A percentile compares a stretch with the other conserved stretches of the same genome.
These are phyloP conservation scores for Chesias legatella DNA, from an alignment of 2,888 invertebrate species.

Conservation along the genomic window DNA sequence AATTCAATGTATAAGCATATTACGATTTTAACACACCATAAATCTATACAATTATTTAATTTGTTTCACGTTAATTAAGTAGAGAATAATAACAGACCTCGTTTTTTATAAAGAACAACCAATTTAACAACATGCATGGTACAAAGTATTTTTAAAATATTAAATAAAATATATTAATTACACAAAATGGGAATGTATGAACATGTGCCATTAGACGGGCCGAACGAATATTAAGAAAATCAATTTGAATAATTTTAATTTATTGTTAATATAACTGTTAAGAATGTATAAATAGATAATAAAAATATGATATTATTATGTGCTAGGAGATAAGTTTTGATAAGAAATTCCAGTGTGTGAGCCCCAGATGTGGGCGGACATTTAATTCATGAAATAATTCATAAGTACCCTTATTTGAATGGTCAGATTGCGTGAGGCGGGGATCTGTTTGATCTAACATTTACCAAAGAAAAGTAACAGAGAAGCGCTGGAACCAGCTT, in stretches of 20 bases:
- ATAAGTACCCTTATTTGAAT: not conserved
- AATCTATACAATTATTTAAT: not conserved
- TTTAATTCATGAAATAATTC: too few relatives aligned
- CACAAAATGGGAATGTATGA: conserved; percentile 36
- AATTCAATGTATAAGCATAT: conserved; percentile 1
- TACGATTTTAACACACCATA: conserved; percentile 1
- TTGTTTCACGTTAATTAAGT: too few relatives aligned
- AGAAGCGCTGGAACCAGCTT: conserved; percentile 1
- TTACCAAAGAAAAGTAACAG: conserved; percentile 17
- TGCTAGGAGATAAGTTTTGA: not conserved
- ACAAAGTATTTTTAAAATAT: conserved; percentile 58
- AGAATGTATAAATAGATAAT: conserved; percentile 20
- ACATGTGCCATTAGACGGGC: conserved; percentile 71
- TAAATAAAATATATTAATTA: conserved; percentile 15
- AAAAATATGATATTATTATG: conserved; percentile 10
- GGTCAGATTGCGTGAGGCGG: not conserved
- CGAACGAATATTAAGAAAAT: conserved; percentile 35
- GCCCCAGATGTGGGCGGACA: not conserved
- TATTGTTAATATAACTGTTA: conserved; percentile 12
- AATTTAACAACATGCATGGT: conserved; percentile 47
- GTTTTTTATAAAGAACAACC: conserved; percentile 14
- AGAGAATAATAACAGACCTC: too few relatives aligned
- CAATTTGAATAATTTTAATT: conserved; percentile 21
- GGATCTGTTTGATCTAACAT: conserved; percentile 8
- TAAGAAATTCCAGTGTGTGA: not conserved